These are phyloP conservation scores for Bagarius yarrelli DNA, from an alignment of 2,113 vertebrate genomes.

Conservation along the genomic window DNA sequence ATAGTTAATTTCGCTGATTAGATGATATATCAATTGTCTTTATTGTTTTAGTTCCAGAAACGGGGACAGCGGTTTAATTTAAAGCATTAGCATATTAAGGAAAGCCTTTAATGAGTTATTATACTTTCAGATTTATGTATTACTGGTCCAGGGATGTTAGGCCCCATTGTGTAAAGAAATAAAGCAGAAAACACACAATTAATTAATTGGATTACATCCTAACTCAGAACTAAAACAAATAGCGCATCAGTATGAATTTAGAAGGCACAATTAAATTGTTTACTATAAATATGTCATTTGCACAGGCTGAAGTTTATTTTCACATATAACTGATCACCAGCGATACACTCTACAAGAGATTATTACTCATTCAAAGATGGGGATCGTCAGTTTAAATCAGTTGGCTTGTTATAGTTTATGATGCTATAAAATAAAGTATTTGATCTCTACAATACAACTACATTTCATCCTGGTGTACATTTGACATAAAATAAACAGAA, in stretches of 20 bases:
- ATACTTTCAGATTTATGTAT: slow-evolving; percentile 63
- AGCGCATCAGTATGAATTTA: slow-evolving; percentile 51
- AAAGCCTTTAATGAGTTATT: slow-evolving; percentile 63
- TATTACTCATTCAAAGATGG: slow-evolving; percentile 28
- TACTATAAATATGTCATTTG: slow-evolving; percentile 55
- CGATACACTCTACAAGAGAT: slow-evolving; percentile 13
- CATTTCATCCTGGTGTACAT: slow-evolving; percentile 1
- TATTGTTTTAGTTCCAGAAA: slow-evolving; percentile 60
- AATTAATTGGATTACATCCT: slow-evolving; percentile 57
- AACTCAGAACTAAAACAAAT: slow-evolving; percentile 60
- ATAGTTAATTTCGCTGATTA: slow-evolving; percentile 56
- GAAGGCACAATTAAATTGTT: slow-evolving; percentile 52
- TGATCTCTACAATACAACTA: not conserved
- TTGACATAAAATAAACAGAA: not conserved
- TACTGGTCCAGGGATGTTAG: slow-evolving; percentile 53
- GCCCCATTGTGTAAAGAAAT: slow-evolving; percentile 62
- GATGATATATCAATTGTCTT: slow-evolving; percentile 62
- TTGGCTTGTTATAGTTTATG: slow-evolving; percentile 25
- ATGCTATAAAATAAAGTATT: not conserved
- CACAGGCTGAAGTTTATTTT: slow-evolving; percentile 34
- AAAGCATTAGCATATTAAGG: slow-evolving; percentile 65
- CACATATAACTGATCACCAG: slow-evolving; percentile 25
- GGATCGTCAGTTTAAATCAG: slow-evolving; percentile 12
- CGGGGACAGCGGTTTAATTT: slow-evolving; percentile 61
- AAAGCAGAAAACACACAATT: slow-evolving; percentile 57